phyloP scores from a whole-genome alignment of 2,113 vertebrate genomes.

The Egretta garzetta region DNA sequence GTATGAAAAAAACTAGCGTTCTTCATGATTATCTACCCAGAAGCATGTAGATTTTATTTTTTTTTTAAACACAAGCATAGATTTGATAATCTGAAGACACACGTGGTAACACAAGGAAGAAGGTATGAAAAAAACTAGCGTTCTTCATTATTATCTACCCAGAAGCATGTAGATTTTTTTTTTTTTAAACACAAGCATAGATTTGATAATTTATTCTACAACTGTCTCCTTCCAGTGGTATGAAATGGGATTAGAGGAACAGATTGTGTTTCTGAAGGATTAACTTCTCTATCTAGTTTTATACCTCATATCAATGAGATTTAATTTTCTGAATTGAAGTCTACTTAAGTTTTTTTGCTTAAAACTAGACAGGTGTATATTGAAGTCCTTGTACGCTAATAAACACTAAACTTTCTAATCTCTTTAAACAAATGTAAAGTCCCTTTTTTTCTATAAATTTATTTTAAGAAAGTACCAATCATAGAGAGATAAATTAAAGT shows the following conservation, averaged over 20 bases:
- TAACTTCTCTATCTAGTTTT: not conserved
- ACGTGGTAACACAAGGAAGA: not conserved
- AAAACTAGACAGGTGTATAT: not conserved
- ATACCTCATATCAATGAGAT: not conserved
- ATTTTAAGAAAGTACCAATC: not conserved
- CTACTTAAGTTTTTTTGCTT: not conserved
- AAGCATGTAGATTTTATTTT: not conserved
- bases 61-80: not conserved
- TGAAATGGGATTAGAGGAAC: not conserved
- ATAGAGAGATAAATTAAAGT: not conserved
- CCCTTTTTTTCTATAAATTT: accelerated
- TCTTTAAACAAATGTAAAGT: not conserved
- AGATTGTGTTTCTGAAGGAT: not conserved
- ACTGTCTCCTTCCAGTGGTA: not conserved
- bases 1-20: not conserved
- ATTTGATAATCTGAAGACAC: too few species aligned
- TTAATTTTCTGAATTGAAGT: not conserved
- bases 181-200: not conserved
- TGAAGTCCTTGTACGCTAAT: not conserved
- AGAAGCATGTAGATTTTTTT: not conserved
- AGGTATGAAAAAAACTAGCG: not conserved
- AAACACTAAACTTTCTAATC: not conserved
- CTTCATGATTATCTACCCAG: not conserved
- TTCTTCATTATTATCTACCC: not conserved
- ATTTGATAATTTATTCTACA: not conserved